Percentiles rank a stretch among this genome's conserved stretches.
Conservation (phyloP, 2,797 vertebrate genomes). For the Sphenodon punctatus region DNA sequence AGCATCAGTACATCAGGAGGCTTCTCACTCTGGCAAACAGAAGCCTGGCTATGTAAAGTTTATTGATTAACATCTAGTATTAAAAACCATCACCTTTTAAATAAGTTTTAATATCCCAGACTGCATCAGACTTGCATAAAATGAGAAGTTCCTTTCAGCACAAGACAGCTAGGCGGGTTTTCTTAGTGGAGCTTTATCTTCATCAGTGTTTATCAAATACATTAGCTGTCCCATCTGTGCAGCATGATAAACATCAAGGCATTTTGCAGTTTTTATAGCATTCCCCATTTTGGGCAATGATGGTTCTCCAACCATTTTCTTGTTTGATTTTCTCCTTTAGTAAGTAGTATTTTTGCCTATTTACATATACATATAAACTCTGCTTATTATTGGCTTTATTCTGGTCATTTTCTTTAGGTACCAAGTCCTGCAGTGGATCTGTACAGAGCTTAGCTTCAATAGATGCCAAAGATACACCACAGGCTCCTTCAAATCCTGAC, state of each 20-base stretch:
- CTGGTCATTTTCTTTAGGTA: constrained; percentile 82
- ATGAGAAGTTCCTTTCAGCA: no score
- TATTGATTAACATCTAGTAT: neutral
- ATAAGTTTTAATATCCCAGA: neutral
- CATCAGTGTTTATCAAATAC: neutral
- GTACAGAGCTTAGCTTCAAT: constrained; percentile 90
- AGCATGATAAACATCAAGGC: neutral
- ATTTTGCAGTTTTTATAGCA: neutral
- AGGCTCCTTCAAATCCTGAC: constrained; percentile 80
- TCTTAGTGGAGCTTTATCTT: neutral
- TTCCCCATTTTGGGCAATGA: constrained; percentile 16
- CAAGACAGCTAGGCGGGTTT: no score
- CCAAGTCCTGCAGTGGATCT: constrained; percentile 91
- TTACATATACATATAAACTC: constrained; percentile 9
- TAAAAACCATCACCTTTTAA: neutral
- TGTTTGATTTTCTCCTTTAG: constrained; percentile 11
- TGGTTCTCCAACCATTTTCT: constrained; percentile 29
- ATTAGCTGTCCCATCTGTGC: neutral
- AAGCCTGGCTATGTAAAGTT: neutral
- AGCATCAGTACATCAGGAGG: no score
- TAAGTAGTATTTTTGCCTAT: constrained; percentile 37
- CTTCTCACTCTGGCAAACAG: no score
- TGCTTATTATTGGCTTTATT: no score
- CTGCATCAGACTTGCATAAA: no score
- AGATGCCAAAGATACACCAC: constrained; percentile 83